Evolutionary conservation across 2,113 vertebrate genomes (phyloP).

Genomic region (Ibidorhyncha struthersii): DNA sequence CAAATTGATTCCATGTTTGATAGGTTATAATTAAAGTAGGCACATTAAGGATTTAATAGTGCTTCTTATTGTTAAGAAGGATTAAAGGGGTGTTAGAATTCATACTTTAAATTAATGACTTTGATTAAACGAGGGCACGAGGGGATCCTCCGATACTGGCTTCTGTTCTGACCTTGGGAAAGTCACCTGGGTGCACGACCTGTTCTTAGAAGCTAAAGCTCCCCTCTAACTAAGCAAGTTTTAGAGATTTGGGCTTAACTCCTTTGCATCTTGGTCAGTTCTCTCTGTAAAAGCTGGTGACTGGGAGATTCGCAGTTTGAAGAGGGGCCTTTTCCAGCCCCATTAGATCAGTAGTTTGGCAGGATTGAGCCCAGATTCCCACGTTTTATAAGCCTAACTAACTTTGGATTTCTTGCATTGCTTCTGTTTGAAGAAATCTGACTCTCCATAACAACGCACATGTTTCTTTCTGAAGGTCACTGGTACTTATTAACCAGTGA

Average conservation of each 20-base stretch:
- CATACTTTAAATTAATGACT: slow-evolving; percentile 52
- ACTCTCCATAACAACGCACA: too few species aligned
- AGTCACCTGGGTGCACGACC: background rate
- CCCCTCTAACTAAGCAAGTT: fast-evolving
- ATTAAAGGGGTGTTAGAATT: slow-evolving; percentile 58
- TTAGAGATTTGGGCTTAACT: background rate
- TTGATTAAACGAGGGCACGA: slow-evolving; percentile 23
- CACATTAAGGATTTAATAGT: slow-evolving; percentile 66
- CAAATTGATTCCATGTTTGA: slow-evolving; percentile 54
- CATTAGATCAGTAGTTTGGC: background rate
- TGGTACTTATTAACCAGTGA: background rate
- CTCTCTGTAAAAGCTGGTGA: background rate
- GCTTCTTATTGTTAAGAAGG: slow-evolving; percentile 59
- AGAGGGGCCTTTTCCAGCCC: background rate
- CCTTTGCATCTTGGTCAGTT: background rate
- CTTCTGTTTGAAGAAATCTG: background rate
- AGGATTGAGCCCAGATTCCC: background rate
- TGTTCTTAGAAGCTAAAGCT: background rate
- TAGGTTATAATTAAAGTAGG: slow-evolving; percentile 67
- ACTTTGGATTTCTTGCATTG: background rate
- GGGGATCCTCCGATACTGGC: background rate
- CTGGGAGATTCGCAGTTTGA: background rate
- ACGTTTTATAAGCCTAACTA: fast-evolving
- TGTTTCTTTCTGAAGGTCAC: background rate
- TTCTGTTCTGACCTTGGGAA: slow-evolving; percentile 47